These are phyloP conservation scores for Agelas oroides DNA, from an alignment of 37 sponge, comb jelly and placozoan species.

Conservation along the genomic window DNA sequence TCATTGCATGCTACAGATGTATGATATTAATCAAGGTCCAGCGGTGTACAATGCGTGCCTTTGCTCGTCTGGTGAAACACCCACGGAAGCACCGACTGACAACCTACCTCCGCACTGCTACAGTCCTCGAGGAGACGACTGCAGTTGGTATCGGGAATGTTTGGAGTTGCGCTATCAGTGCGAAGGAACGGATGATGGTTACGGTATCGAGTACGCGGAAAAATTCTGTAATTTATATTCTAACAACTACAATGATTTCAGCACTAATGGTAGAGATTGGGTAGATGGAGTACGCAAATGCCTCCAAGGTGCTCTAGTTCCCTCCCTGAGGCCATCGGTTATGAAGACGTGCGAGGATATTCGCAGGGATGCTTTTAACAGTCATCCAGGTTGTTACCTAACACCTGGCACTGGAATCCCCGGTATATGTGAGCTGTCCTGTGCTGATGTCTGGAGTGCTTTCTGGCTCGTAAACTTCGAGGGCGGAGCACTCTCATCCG, in stretches of 20 bases:
- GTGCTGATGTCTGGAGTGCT: not conserved
- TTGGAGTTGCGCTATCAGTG: slow-evolving; percentile 47
- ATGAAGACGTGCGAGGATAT: slow-evolving; percentile 38
- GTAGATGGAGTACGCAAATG: slow-evolving; percentile 50
- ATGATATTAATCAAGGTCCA: slow-evolving; percentile 23
- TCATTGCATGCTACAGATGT: slow-evolving; percentile 38
- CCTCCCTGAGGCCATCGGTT: slow-evolving; percentile 41
- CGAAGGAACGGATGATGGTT: slow-evolving; percentile 25
- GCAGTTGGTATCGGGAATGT: slow-evolving; percentile 59
- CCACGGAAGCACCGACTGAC: not conserved
- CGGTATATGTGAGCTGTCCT: slow-evolving; percentile 33
- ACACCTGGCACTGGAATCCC: slow-evolving; percentile 36
- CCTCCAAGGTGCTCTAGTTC: slow-evolving; percentile 44
- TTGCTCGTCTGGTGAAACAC: slow-evolving; percentile 20
- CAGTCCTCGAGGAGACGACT: slow-evolving; percentile 57
- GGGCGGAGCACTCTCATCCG: slow-evolving; percentile 25
- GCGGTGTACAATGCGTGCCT: slow-evolving; percentile 31
- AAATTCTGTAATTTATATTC: slow-evolving; percentile 50
- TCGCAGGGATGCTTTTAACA: slow-evolving; percentile 32
- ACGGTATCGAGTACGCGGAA: slow-evolving; percentile 49
- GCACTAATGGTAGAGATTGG: slow-evolving; percentile 26
- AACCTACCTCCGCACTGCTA: slow-evolving; percentile 51
- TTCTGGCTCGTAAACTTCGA: slow-evolving; percentile 36
- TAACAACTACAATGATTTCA: slow-evolving; percentile 42
- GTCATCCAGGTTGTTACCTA: slow-evolving; percentile 44